A percentile compares a stretch with the other conserved stretches of the same genome.
Evolutionary conservation across 2,113 vertebrate species (phyloP).

Genomic region (Notiomystis cincta): DNA sequence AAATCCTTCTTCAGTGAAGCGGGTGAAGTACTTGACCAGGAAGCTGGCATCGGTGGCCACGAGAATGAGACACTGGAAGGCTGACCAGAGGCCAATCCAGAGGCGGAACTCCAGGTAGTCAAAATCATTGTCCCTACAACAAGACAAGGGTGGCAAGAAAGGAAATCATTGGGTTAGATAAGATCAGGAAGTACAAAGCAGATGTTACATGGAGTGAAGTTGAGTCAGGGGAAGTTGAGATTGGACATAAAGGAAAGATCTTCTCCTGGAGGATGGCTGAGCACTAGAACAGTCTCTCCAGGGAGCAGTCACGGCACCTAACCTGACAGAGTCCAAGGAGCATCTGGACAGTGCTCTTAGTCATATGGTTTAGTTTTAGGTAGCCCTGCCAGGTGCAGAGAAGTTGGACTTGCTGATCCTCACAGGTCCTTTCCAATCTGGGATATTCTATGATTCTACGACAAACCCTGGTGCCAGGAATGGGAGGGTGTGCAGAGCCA

Average conservation of each 20-base stretch:
- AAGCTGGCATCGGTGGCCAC: conserved; percentile 95
- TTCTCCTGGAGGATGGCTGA: no score
- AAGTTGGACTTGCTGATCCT: neutral
- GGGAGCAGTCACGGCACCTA: rapidly evolving
- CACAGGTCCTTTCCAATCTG: neutral
- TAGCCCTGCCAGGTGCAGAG: neutral
- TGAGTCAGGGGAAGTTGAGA: neutral
- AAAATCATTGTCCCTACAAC: conserved; percentile 85
- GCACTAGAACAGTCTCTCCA: neutral
- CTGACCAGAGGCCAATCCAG: conserved; percentile 98
- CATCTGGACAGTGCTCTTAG: neutral
- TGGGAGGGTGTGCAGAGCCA: neutral
- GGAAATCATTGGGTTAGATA: rapidly evolving
- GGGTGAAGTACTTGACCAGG: conserved; percentile 96
- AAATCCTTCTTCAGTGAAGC: conserved; percentile 97
- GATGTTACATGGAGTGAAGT: neutral
- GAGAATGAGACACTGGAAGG: conserved; percentile 88
- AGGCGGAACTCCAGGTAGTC: conserved; percentile 97
- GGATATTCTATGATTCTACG: neutral
- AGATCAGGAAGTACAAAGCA: neutral
- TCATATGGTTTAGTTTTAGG: neutral
- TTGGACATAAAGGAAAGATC: neutral
- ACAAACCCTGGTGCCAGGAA: neutral
- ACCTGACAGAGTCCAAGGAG: neutral
- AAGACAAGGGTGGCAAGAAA: neutral